Evolutionary conservation across 2,113 vertebrate species (phyloP).

Genomic region (Thermophis baileyi): DNA sequence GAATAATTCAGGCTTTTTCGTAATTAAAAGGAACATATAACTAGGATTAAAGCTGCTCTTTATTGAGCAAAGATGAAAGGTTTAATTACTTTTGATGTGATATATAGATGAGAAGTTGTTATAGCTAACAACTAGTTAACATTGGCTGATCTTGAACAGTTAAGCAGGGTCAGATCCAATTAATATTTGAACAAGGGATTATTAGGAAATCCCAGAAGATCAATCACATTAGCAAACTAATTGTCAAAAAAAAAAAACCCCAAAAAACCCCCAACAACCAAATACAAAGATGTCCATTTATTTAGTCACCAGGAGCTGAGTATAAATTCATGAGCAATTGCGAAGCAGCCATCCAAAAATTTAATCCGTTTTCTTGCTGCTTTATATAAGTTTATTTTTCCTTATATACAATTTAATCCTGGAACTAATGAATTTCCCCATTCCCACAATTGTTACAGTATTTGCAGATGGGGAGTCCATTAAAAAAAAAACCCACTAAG

Average conservation of each 20-base stretch:
- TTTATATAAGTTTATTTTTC: slow-evolving; percentile 18
- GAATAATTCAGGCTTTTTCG: neutral
- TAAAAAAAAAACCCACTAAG: too few relatives aligned
- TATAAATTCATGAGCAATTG: neutral
- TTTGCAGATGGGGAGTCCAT: too few relatives aligned
- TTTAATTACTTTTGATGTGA: slow-evolving; percentile 41
- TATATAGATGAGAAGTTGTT: neutral
- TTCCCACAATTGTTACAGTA: too few relatives aligned
- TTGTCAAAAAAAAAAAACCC: neutral
- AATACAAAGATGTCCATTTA: neutral
- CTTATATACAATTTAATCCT: slow-evolving; percentile 38
- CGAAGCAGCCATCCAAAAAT: neutral
- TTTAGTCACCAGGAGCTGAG: neutral
- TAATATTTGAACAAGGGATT: neutral
- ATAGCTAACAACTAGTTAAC: neutral
- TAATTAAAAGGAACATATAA: slow-evolving; percentile 15
- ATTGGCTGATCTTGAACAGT: neutral
- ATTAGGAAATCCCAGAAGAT: neutral
- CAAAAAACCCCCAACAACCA: too few relatives aligned
- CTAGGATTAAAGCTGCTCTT: slow-evolving; percentile 22
- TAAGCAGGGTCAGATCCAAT: neutral
- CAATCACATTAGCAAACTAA: neutral
- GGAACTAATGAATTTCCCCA: slow-evolving; percentile 36
- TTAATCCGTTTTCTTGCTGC: neutral
- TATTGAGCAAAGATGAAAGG: slow-evolving; percentile 29